Evolutionary conservation across 2,888 invertebrate species (phyloP), one percentile per base, ranked within the genome.

Genomic region (Agriotes lineatus): DNA sequence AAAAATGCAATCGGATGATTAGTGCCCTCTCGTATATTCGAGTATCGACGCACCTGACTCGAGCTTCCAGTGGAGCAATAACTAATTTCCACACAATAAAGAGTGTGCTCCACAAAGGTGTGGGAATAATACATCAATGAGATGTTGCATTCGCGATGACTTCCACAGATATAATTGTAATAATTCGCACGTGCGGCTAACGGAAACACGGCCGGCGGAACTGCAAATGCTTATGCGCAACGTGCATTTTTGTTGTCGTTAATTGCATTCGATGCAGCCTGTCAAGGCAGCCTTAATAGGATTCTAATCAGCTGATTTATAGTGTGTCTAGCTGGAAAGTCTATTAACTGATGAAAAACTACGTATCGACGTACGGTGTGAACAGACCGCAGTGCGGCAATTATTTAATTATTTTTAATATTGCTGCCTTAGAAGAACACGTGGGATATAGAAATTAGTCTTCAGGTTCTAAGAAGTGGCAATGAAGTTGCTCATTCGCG

Each of bases 101-200:
- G n/a, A 25, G 7, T 25, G 25, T 12, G 9, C 19, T 20, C 48
- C 25, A 48, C 22, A 48, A 48, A 19, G 6, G 20, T 48, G 22
- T 48, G 22, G 25, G 22, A 48, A 48, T 20, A n/a, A 1, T 7
- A 10, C 10, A n/a, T 12, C 25, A 20, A 42, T 42, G 42, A 42
- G 16, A 16, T 14, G 18, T 16, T 22, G 22, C 12, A 12, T 9
- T 22, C 18, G 12, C 14, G 48, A 48, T 48, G 2, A 12, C 12
- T 22, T 22, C 25, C 25, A 48, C n/a, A 48, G 48, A 48, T 48
- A 52, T 33, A 35, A 52, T 52, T 52, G 5, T 33, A 52, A 52
- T 52, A 52, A 52, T 33, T 52, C 33, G 52, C 52, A 52, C 52
- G 52, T 52, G 52, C 52, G 52, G 18, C 10, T 52, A 33, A 33